Evolutionary conservation across 2,797 vertebrate genomes (phyloP).

Genomic region (Pseudotriccus pelzelni): DNA sequence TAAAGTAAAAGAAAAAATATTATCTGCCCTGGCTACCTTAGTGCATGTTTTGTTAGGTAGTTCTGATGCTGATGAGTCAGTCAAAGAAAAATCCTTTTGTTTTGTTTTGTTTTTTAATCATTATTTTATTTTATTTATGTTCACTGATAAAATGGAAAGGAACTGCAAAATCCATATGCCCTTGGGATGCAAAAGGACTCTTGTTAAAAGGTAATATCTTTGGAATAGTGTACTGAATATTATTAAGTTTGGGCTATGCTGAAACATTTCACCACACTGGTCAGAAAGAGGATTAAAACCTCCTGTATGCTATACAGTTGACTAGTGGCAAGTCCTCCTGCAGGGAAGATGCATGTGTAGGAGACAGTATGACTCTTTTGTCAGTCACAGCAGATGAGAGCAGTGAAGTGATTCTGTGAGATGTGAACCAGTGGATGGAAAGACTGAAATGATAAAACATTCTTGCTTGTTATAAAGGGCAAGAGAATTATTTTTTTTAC

Average conservation of each 20-base stretch:
- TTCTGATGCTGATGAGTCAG: background rate
- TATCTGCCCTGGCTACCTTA: background rate
- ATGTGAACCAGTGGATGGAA: background rate
- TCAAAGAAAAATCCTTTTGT: background rate
- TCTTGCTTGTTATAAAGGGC: background rate
- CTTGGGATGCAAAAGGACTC: background rate
- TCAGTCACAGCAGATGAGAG: background rate
- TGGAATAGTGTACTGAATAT: background rate
- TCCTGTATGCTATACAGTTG: background rate
- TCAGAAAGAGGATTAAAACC: conserved; percentile 14
- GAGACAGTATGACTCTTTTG: background rate
- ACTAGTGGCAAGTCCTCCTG: background rate
- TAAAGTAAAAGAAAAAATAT: background rate
- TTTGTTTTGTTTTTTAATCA: background rate
- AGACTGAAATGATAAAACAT: background rate
- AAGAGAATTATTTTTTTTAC: background rate
- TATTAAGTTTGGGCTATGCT: background rate
- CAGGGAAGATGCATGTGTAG: background rate
- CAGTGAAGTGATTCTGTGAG: background rate
- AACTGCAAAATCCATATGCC: background rate
- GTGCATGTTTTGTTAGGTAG: background rate
- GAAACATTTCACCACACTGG: background rate
- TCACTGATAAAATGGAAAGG: background rate
- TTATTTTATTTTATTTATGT: background rate
- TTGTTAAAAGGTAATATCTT: background rate